Percentiles rank a stretch among this genome's conserved stretches.
phyloP scores from a whole-genome alignment of 53 echinoderm and acorn worm species.

The Mesocentrotus franciscanus region DNA sequence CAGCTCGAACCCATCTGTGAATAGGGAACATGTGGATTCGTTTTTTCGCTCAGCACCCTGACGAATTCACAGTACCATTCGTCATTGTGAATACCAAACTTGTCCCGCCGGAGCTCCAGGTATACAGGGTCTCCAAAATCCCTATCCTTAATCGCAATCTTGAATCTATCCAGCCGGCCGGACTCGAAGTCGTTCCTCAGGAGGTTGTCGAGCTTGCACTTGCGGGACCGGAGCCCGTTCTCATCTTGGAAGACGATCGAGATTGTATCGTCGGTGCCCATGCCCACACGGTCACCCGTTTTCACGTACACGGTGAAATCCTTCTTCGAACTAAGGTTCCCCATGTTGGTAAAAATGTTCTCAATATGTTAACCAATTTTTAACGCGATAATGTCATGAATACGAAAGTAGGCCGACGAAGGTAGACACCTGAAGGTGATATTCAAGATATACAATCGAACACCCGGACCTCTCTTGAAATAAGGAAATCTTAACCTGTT shows the following conservation, averaged over 20 bases:
- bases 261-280: conserved; percentile 81
- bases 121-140: conserved; percentile 72
- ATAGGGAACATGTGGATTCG: conserved; percentile 40
- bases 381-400: too few species aligned
- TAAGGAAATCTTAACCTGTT: too few species aligned
- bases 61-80: conserved; percentile 85
- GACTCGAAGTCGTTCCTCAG: conserved; percentile 83
- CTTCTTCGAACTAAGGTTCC: not conserved
- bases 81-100: conserved; percentile 53
- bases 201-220: conserved; percentile 62
- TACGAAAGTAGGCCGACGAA: too few species aligned
- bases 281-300: conserved; percentile 84
- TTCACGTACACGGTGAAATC: conserved; percentile 63
- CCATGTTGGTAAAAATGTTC: not conserved
- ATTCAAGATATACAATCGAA: too few species aligned
- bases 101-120: conserved; percentile 80
- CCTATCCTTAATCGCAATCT: not conserved
- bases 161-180: conserved; percentile 70
- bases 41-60: conserved; percentile 53
- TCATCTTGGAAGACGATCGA: conserved; percentile 66
- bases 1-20: conserved; percentile 48
- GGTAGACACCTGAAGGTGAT: too few species aligned
- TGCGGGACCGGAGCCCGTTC: conserved; percentile 52
- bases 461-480: too few species aligned
- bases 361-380: not conserved